These are phyloP conservation scores for Conus canariensis DNA, from an alignment of 2,888 invertebrate species.

Conservation along the genomic window DNA sequence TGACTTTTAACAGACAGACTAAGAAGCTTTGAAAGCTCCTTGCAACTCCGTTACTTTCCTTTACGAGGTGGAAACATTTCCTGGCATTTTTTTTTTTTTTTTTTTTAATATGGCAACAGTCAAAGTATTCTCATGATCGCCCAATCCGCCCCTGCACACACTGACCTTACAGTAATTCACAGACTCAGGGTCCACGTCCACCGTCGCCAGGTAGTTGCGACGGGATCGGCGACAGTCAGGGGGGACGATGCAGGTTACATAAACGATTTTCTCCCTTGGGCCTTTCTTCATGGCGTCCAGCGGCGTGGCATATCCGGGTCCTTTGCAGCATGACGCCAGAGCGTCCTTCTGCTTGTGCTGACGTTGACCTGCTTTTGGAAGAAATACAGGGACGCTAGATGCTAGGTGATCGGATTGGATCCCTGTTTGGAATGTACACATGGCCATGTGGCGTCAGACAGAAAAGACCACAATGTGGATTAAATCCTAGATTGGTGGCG, in stretches of 20 bases:
- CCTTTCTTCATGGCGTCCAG: conserved; percentile 88
- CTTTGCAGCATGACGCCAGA: conserved; percentile 66
- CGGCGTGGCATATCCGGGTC: conserved; percentile 81
- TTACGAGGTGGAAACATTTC: no score
- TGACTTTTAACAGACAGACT: no score
- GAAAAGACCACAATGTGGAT: no score
- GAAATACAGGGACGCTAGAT: neutral
- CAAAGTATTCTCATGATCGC: no score
- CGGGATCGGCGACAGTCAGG: conserved; percentile 79
- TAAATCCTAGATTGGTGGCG: no score
- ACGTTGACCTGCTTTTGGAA: neutral
- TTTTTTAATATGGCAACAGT: no score
- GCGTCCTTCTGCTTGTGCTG: conserved; percentile 17
- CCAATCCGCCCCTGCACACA: neutral
- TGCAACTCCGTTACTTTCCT: no score
- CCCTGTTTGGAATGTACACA: neutral
- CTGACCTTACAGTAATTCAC: conserved; percentile 89
- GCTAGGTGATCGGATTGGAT: no score
- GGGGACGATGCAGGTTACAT: conserved; percentile 90
- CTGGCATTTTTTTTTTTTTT: no score
- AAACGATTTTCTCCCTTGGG: conserved; percentile 90
- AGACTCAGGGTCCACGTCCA: conserved; percentile 94
- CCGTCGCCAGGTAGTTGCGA: conserved; percentile 93
- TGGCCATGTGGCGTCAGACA: neutral
- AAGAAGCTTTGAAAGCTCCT: no score